Base-by-base conservation (phyloP, 2,888 invertebrate genomes). In the Argyra leucocephala region DNA sequence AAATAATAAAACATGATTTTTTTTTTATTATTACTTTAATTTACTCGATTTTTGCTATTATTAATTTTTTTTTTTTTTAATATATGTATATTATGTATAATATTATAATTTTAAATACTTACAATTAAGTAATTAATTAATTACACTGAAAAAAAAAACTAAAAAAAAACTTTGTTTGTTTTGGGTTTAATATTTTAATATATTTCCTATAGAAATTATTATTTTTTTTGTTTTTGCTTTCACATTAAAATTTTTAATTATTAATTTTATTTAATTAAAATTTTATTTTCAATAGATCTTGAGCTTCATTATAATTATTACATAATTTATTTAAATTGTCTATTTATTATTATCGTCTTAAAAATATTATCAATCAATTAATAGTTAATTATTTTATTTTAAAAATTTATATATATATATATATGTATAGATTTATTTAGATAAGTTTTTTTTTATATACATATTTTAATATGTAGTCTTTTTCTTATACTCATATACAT, bases 271-370 rank as follows among this genome's bases (percentile, higher is more conserved):
- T 37, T 48, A 15, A 2, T 6, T 48, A 12, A 12, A 12, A 15
- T 48, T 48, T 31, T 31, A 10, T 31, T 48, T 48, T 48, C n/a
- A 48, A 48, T 48, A 48, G 48, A 48, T 48, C 18, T 18, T 48
- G 48, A 48, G 48, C 48, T 48, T 15, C 18, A 18, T 37, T 7
- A 7, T 31, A 31, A 10, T 7, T 48, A 48, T 18, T 48, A 18
- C 48, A 48, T 48, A 18, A 18, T 48, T 48, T 48, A 18, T 48
- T 48, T 48, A 18, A 48, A 48, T 48, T 48, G 48, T n/a, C 48
- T 48, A 48, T 48, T 48, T 48, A 48, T 48, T 48, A 18, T 48
- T 48, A 48, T 48, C 48, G 48, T 18, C 48, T 48, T 48, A 48
- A 48, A 48, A 18, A 48, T 48, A 12, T 18, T 18, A 12, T 48